phyloP scores from a whole-genome alignment of 1,140 invertebrate species.

The Condylostylus longicornis region DNA sequence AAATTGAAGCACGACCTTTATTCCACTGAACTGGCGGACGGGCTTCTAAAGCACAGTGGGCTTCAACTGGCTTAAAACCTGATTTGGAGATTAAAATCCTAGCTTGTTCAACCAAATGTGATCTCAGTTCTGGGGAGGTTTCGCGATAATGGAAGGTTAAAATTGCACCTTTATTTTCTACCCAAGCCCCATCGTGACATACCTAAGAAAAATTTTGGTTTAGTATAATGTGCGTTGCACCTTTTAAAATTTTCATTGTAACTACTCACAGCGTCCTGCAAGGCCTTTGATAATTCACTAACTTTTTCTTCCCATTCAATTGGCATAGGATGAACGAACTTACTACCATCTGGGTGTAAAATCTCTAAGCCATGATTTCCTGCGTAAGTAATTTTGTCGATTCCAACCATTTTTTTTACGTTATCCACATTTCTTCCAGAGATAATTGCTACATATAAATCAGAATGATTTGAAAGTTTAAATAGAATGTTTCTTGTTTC shows the following conservation, averaged over 20 bases:
- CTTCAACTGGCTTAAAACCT: constrained; percentile 60
- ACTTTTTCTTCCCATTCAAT: constrained; percentile 71
- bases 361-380: constrained; percentile 84
- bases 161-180: constrained; percentile 77
- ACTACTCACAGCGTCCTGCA: constrained; percentile 60
- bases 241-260: too few relatives aligned
- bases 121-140: constrained; percentile 49
- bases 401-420: constrained; percentile 79
- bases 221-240: neutral
- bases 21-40: constrained; percentile 82
- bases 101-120: constrained; percentile 49
- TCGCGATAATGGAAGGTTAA: constrained; percentile 81
- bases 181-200: constrained; percentile 76
- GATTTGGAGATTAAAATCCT: constrained; percentile 53
- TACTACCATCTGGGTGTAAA: constrained; percentile 74
- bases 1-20: constrained; percentile 75
- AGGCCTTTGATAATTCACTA: constrained; percentile 53
- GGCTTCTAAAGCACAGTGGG: constrained; percentile 73
- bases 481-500: constrained; percentile 75
- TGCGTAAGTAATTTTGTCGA: constrained; percentile 78
- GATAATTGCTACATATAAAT: constrained; percentile 77
- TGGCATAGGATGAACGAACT: constrained; percentile 81
- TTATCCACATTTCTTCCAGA: constrained; percentile 76
- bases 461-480: constrained; percentile 68
- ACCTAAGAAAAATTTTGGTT: constrained; percentile 33